These are phyloP conservation scores for Triops cancriformis DNA, from an alignment of 1,140 invertebrate species.

Conservation along the genomic window DNA sequence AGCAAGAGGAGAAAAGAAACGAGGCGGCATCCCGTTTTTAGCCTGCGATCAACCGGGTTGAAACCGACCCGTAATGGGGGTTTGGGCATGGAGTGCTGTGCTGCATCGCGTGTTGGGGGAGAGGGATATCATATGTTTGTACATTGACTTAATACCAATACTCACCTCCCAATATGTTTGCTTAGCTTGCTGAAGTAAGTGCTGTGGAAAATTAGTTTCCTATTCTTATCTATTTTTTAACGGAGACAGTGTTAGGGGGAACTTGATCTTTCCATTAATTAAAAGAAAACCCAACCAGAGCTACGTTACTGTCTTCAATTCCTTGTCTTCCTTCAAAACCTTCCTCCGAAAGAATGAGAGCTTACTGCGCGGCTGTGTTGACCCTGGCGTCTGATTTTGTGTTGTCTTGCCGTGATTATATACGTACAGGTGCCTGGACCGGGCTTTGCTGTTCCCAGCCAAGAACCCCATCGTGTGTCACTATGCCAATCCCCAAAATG, in stretches of 20 bases:
- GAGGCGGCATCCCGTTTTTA: background rate
- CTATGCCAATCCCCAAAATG: conserved; percentile 44
- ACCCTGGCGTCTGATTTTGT: conserved; percentile 17
- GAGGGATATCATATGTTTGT: background rate
- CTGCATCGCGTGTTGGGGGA: conserved; percentile 17
- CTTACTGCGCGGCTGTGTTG: background rate
- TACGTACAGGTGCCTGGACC: conserved; percentile 47
- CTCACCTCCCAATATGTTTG: background rate
- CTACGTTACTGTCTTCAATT: background rate
- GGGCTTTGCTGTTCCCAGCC: conserved; percentile 44
- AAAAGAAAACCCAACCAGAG: background rate
- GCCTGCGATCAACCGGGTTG: conserved; percentile 14
- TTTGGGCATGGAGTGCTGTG: conserved; percentile 24
- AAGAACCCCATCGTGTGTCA: conserved; percentile 53
- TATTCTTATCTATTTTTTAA: background rate
- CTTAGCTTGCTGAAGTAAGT: background rate
- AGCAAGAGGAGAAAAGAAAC: background rate
- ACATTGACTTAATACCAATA: background rate
- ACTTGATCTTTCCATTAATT: background rate
- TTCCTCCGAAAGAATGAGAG: background rate
- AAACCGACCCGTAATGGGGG: background rate
- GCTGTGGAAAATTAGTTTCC: background rate
- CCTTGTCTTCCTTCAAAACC: background rate
- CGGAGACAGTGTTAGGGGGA: background rate
- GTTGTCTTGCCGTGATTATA: background rate